A percentile compares a stretch with the other conserved stretches of the same genome.
Evolutionary conservation across 2,797 vertebrate species (phyloP).

Genomic region (Myotis myotis): DNA sequence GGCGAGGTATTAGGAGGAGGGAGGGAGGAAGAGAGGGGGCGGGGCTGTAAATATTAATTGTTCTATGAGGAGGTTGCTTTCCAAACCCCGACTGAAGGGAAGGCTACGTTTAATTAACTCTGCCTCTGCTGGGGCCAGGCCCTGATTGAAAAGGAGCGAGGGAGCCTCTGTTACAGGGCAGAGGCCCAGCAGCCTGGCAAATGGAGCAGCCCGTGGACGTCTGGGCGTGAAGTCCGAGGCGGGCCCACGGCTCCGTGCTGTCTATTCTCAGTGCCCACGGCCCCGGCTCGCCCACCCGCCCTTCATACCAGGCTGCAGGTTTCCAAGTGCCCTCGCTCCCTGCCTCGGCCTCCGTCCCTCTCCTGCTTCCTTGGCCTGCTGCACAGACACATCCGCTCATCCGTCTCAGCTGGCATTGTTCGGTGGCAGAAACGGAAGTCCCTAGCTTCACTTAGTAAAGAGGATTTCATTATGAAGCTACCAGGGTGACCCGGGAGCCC

Average conservation of each 20-base stretch:
- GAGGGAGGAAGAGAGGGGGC: not conserved
- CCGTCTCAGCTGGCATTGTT: accelerated
- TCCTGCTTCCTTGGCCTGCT: not conserved
- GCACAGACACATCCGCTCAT: accelerated
- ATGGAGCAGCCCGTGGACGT: accelerated
- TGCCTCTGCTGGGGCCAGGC: conserved; percentile 36
- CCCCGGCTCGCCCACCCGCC: accelerated
- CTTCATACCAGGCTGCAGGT: not conserved
- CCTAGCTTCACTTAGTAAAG: not conserved
- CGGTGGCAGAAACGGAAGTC: not conserved
- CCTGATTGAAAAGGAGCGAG: conserved; percentile 69
- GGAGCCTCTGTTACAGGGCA: accelerated
- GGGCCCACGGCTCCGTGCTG: accelerated
- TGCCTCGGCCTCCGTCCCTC: accelerated
- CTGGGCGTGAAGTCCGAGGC: accelerated
- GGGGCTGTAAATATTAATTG: conserved; percentile 76
- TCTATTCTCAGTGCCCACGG: accelerated
- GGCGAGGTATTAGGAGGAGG: conserved; percentile 15
- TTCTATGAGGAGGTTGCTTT: conserved; percentile 69
- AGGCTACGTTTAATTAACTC: conserved; percentile 83
- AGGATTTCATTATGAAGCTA: not conserved
- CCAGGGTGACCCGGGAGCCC: not conserved
- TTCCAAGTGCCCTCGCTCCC: not conserved
- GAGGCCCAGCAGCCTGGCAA: not conserved
- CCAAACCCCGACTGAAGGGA: conserved; percentile 70